A percentile compares a stretch with the other conserved stretches of the same genome.
These are phyloP conservation scores for Ashinkailepas kermadecensis DNA, from an alignment of 2,888 invertebrate species.

Conservation along the genomic window DNA sequence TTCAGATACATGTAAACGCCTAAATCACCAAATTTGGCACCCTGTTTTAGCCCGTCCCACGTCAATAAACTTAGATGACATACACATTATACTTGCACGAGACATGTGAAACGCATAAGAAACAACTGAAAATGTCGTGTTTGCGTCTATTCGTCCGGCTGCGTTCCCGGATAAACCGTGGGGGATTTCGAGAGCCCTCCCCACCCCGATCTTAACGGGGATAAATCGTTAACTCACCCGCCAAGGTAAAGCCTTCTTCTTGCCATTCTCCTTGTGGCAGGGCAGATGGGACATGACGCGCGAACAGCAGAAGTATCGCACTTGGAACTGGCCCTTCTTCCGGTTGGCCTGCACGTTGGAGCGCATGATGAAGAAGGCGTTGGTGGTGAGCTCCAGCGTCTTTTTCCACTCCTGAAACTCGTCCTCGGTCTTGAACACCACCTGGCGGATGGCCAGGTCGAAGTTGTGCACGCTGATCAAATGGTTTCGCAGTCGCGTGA, in stretches of 20 bases:
- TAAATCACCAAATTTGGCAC: too few species aligned
- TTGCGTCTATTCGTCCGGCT: too few species aligned
- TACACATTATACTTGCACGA: too few species aligned
- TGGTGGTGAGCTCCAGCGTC: background rate
- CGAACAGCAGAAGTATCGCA: background rate
- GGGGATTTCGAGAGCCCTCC: too few species aligned
- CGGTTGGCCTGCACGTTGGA: background rate
- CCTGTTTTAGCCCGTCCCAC: too few species aligned
- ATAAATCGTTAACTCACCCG: background rate
- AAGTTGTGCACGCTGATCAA: background rate
- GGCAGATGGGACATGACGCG: slow-evolving; percentile 5
- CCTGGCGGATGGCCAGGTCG: slow-evolving; percentile 8
- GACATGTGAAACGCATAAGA: too few species aligned
- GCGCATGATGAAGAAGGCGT: background rate
- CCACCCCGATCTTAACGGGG: too few species aligned
- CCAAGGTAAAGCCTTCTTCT: background rate
- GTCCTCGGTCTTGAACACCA: background rate
- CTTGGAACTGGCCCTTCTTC: background rate
- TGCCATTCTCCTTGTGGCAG: background rate
- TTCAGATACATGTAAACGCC: too few species aligned
- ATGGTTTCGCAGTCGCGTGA: background rate
- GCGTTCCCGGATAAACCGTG: too few species aligned
- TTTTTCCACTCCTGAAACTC: slow-evolving; percentile 5
- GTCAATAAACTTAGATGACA: too few species aligned
- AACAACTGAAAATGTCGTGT: too few species aligned